Conservation (phyloP, 2,113 vertebrate species). For the Elanoides forficatus region DNA sequence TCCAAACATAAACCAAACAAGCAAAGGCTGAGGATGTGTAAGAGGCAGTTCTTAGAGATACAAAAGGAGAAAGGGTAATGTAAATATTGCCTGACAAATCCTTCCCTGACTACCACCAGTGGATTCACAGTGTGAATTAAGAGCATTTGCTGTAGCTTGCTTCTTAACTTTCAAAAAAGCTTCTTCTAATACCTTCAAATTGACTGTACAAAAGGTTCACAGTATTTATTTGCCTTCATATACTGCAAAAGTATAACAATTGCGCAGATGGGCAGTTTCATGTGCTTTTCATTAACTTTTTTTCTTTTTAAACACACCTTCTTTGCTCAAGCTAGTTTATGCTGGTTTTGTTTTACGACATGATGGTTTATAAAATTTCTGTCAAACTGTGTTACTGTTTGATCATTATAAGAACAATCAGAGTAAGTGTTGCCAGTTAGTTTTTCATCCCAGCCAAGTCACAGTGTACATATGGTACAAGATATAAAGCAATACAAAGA, state of each 20-base stretch:
- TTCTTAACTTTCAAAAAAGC: not conserved
- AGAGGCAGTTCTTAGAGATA: not conserved
- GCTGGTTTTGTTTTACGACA: slow-evolving; percentile 6
- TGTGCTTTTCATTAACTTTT: slow-evolving; percentile 20
- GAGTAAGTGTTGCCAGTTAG: slow-evolving; percentile 22
- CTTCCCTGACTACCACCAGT: not conserved
- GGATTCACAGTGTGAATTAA: not conserved
- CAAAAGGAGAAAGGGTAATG: not conserved
- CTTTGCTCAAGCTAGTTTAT: not conserved
- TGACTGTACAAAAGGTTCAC: not conserved
- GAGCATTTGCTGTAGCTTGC: not conserved
- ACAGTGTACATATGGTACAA: not conserved
- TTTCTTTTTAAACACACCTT: slow-evolving; percentile 25
- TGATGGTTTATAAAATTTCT: slow-evolving; percentile 49
- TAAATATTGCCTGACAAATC: not conserved
- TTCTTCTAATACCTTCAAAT: not conserved
- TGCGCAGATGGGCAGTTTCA: slow-evolving; percentile 30
- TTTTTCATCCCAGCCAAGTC: slow-evolving; percentile 12
- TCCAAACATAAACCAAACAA: not conserved
- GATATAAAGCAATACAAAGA: not conserved
- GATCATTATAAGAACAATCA: slow-evolving; percentile 40
- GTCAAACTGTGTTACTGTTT: slow-evolving; percentile 34
- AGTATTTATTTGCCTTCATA: not conserved
- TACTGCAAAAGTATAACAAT: not conserved
- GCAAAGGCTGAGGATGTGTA: not conserved